Conservation (phyloP, 2,888 invertebrate genomes). For the Ennomos quercinarius region DNA sequence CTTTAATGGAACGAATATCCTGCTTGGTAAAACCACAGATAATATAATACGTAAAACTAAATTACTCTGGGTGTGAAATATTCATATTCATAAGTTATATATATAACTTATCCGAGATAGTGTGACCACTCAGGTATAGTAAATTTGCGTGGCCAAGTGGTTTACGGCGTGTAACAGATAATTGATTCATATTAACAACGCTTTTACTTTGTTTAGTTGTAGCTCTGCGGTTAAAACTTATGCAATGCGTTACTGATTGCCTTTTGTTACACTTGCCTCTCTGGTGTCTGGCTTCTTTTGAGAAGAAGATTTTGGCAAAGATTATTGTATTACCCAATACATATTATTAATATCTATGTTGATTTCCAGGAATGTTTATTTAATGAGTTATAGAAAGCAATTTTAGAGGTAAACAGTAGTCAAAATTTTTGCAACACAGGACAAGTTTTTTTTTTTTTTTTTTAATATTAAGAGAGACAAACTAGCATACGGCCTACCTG, state of each 20-base stretch:
- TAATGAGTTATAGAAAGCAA: too few relatives aligned
- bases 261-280: slow-evolving; percentile 11
- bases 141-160: slow-evolving; percentile 40
- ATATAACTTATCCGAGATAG: neutral
- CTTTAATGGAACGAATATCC: too few relatives aligned
- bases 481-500: too few relatives aligned
- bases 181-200: slow-evolving; percentile 39
- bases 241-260: slow-evolving; percentile 31
- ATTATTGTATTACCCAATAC: neutral
- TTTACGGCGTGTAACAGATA: slow-evolving; percentile 35
- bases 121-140: slow-evolving; percentile 9
- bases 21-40: too few relatives aligned
- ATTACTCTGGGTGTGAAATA: too few relatives aligned
- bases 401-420: too few relatives aligned
- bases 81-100: neutral
- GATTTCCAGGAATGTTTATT: too few relatives aligned
- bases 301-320: slow-evolving; percentile 12
- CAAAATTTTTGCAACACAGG: too few relatives aligned
- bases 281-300: slow-evolving; percentile 21
- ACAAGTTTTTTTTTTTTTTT: too few relatives aligned
- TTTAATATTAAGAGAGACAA: too few relatives aligned
- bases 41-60: too few relatives aligned
- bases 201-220: slow-evolving; percentile 35
- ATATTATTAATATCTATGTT: too few relatives aligned
- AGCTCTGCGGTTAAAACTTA: slow-evolving; percentile 20